These are phyloP conservation scores for Eulithis prunata DNA, from an alignment of 2,888 invertebrate species.

Conservation along the genomic window DNA sequence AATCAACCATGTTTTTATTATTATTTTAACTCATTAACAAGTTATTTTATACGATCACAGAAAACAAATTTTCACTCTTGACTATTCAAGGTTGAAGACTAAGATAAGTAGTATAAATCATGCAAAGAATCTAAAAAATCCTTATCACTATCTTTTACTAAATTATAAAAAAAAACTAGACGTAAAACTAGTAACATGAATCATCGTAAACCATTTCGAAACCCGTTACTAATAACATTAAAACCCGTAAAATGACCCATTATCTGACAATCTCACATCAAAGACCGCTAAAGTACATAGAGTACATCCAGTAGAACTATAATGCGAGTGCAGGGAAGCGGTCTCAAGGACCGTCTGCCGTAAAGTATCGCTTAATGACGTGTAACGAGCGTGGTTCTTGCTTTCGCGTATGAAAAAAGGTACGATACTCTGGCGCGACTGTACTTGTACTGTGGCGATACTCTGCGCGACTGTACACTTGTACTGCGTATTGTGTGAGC, in stretches of 20 bases:
- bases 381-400: conserved; percentile 79
- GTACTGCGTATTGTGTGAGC: conserved; percentile 7
- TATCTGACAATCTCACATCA: conserved; percentile 38
- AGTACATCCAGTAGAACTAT: conserved; percentile 51
- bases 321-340: conserved; percentile 62
- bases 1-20: not conserved
- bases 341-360: conserved; percentile 84
- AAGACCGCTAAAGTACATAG: conserved; percentile 32
- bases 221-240: conserved; percentile 17
- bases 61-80: too few species aligned
- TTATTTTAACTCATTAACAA: not conserved
- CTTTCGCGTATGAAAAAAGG: conserved; percentile 66
- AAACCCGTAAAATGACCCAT: conserved; percentile 21
- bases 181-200: too few species aligned
- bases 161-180: too few species aligned
- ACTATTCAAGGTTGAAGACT: too few species aligned
- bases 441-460: conserved; percentile 28
- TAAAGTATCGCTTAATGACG: conserved; percentile 85
- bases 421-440: conserved; percentile 32
- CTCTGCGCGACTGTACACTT: conserved; percentile 27
- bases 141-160: too few species aligned
- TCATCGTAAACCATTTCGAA: too few species aligned
- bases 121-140: too few species aligned
- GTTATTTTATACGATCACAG: not conserved
- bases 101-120: too few species aligned